phyloP scores from a whole-genome alignment of 2,888 invertebrate species.

The Platerodrilus igneus region DNA sequence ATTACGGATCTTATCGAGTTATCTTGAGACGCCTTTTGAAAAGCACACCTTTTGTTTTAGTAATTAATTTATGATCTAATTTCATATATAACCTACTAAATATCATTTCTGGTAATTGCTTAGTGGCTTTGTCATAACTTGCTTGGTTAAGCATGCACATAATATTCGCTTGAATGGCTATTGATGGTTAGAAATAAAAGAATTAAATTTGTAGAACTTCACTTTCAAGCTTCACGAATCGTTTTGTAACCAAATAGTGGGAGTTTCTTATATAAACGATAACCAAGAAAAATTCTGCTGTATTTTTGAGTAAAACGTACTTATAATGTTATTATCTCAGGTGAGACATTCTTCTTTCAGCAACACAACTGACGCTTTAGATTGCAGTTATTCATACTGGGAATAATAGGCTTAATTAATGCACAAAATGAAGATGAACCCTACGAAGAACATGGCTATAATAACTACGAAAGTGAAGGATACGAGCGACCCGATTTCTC shows the following conservation, averaged over 20 bases:
- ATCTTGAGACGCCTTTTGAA: too few species aligned
- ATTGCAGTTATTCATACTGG: slow-evolving; percentile 14
- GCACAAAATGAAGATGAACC: slow-evolving; percentile 36
- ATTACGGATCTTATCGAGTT: too few species aligned
- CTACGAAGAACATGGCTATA: slow-evolving; percentile 30
- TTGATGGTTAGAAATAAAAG: slow-evolving; percentile 40
- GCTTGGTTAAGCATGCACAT: slow-evolving; percentile 37
- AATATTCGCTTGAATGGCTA: slow-evolving; percentile 40
- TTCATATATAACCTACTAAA: too few species aligned
- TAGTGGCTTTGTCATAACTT: too few species aligned
- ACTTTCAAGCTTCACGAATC: slow-evolving; percentile 36
- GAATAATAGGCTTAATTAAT: slow-evolving; percentile 9
- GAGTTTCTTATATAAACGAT: slow-evolving; percentile 42
- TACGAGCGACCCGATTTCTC: slow-evolving; percentile 38
- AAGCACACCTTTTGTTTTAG: too few species aligned
- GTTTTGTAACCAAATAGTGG: slow-evolving; percentile 35
- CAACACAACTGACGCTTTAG: neutral
- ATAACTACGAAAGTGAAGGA: slow-evolving; percentile 29
- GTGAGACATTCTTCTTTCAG: neutral
- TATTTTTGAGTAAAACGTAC: neutral
- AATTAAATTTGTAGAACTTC: slow-evolving; percentile 38
- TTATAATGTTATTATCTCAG: neutral
- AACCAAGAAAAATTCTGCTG: too few species aligned
- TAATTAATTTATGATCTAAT: too few species aligned
- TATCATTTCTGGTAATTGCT: too few species aligned